A percentile compares a stretch with the other conserved stretches of the same genome.
Evolutionary conservation across 1,140 invertebrate species (phyloP).

Genomic region (Ericerus pela): DNA sequence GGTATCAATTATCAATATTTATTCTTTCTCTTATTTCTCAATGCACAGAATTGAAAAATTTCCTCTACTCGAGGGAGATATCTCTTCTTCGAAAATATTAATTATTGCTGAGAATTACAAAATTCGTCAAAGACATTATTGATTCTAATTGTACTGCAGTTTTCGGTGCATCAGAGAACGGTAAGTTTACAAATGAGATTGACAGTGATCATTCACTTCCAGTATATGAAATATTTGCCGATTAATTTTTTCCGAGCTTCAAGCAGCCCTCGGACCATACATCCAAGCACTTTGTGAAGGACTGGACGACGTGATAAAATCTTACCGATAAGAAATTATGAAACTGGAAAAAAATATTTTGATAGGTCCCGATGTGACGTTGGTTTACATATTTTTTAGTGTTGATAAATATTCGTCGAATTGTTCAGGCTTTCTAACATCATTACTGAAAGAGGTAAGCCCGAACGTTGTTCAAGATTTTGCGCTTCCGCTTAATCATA

Average conservation of each 20-base stretch:
- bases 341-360: conserved; percentile 38
- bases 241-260: not conserved
- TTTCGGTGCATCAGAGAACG: not conserved
- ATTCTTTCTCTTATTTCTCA: not conserved
- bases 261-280: conserved; percentile 34
- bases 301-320: conserved; percentile 37
- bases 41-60: not conserved
- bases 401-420: conserved; percentile 37
- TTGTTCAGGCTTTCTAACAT: conserved; percentile 38
- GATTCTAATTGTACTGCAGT: not conserved
- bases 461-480: not conserved
- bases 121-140: not conserved
- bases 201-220: not conserved
- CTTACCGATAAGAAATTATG: conserved; percentile 39
- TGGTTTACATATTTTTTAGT: conserved; percentile 30
- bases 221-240: not conserved
- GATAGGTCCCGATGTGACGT: conserved; percentile 32
- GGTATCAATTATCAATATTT: too few species aligned
- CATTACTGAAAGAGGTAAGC: conserved; percentile 36
- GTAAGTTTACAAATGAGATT: not conserved
- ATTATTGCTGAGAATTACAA: not conserved
- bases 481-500: not conserved
- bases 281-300: conserved; percentile 43
- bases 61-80: not conserved
- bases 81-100: not conserved